phyloP scores from a whole-genome alignment of 1,140 invertebrate species.

The Ceratina australensis region DNA sequence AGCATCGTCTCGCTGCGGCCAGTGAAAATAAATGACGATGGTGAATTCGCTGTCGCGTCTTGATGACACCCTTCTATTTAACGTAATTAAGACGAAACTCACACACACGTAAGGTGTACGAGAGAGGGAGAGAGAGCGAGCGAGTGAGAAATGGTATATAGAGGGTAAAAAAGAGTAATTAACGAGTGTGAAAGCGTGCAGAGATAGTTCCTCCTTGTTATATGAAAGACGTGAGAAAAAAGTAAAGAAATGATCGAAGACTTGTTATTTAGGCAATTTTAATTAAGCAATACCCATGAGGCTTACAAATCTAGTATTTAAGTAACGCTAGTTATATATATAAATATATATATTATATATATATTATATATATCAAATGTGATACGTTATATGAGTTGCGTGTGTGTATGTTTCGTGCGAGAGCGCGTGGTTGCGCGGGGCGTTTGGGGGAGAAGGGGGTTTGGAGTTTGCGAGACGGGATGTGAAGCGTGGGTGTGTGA shows the following conservation, averaged over 20 bases:
- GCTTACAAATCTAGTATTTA: constrained; percentile 71
- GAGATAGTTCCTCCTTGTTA: constrained; percentile 75
- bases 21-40: constrained; percentile 42
- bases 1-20: constrained; percentile 33
- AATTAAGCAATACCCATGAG: constrained; percentile 75
- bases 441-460: no score
- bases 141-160: neutral
- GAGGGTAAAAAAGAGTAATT: constrained; percentile 33
- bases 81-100: constrained; percentile 45
- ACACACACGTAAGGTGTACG: constrained; percentile 59
- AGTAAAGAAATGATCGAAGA: constrained; percentile 58
- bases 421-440: no score
- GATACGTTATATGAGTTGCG: constrained; percentile 63
- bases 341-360: constrained; percentile 59
- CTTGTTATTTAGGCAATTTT: constrained; percentile 76
- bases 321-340: constrained; percentile 66
- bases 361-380: constrained; percentile 61
- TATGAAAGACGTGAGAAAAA: constrained; percentile 61
- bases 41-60: constrained; percentile 47
- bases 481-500: no score
- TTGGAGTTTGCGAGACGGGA: no score
- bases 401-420: constrained; percentile 23
- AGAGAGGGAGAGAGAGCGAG: constrained; percentile 10
- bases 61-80: constrained; percentile 41
- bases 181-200: constrained; percentile 64